Conservation (phyloP, 2,888 invertebrate species). For the Alcis repandata region DNA sequence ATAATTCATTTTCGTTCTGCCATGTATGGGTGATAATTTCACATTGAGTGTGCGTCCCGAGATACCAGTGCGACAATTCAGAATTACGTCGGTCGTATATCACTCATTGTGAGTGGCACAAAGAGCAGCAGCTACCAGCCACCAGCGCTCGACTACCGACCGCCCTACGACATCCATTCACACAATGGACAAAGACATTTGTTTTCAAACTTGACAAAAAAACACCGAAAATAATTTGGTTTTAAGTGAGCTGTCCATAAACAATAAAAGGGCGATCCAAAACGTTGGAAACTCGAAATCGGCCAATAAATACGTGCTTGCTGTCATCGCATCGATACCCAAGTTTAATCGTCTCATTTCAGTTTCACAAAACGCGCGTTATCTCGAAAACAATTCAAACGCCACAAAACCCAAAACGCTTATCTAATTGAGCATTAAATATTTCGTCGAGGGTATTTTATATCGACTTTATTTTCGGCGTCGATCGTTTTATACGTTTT, state of each 20-base stretch:
- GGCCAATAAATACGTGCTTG: constrained; percentile 63
- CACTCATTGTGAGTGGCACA: constrained; percentile 85
- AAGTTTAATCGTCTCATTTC: constrained; percentile 65
- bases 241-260: constrained; percentile 75
- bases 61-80: constrained; percentile 79
- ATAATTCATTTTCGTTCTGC: constrained; percentile 86
- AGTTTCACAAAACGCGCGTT: constrained; percentile 74
- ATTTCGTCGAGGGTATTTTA: constrained; percentile 85
- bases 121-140: constrained; percentile 76
- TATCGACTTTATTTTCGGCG: constrained; percentile 82
- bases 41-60: constrained; percentile 74
- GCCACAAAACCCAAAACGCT: constrained; percentile 83
- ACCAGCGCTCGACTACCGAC: constrained; percentile 77
- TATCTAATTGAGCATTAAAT: constrained; percentile 86
- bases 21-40: constrained; percentile 84
- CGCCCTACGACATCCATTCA: constrained; percentile 73
- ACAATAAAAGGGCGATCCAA: constrained; percentile 67
- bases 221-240: constrained; percentile 76
- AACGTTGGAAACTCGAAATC: constrained; percentile 50
- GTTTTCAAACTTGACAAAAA: constrained; percentile 81
- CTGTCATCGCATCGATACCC: constrained; percentile 49
- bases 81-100: constrained; percentile 84
- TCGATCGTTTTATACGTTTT: constrained; percentile 81
- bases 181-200: constrained; percentile 80
- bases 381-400: constrained; percentile 81